Conservation (phyloP, 2,113 vertebrate genomes). For the Ursus arctos region DNA sequence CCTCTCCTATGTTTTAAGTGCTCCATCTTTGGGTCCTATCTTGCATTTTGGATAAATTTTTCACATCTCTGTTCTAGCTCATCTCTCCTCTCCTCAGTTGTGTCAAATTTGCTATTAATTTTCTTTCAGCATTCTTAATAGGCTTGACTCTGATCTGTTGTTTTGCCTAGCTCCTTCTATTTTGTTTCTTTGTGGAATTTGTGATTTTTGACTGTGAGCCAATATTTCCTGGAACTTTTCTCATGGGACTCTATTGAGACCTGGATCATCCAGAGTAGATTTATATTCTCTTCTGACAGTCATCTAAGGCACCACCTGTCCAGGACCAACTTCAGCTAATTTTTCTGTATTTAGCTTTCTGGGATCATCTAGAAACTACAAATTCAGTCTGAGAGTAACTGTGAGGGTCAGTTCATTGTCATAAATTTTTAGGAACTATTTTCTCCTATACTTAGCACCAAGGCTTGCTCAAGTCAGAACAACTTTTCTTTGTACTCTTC, state of each 20-base stretch:
- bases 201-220: not conserved
- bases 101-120: conserved; percentile 4
- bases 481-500: conserved; percentile 18
- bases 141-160: not conserved
- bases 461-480: not conserved
- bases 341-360: not conserved
- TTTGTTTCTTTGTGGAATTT: not conserved
- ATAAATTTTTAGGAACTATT: not conserved
- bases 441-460: not conserved
- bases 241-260: not conserved
- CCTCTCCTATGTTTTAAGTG: not conserved
- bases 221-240: not conserved
- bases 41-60: not conserved
- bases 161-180: not conserved
- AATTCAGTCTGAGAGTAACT: not conserved
- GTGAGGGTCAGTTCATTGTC: not conserved
- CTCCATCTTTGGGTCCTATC: not conserved
- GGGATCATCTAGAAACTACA: not conserved
- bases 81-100: not conserved
- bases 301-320: not conserved
- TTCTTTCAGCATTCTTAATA: not conserved
- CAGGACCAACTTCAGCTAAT: not conserved
- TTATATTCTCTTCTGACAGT: not conserved
- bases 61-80: conserved; percentile 8
- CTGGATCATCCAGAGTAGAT: not conserved